phyloP scores from a whole-genome alignment of 2,797 vertebrate genomes.

The Xenops minutus region DNA sequence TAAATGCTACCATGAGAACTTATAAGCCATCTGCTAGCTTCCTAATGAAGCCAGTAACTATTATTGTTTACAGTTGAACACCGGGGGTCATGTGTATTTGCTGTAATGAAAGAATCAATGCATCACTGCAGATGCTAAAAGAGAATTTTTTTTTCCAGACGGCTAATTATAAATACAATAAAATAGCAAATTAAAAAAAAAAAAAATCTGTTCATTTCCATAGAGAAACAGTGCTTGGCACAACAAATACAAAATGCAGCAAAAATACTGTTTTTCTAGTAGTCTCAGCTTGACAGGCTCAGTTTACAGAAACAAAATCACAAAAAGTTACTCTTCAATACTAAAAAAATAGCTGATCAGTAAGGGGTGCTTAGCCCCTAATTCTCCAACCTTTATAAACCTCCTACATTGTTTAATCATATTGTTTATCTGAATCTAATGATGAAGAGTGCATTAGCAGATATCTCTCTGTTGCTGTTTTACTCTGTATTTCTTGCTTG shows the following conservation, averaged over 20 bases:
- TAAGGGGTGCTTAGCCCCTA: background rate
- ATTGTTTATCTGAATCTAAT: background rate
- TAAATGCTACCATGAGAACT: slow-evolving; percentile 78
- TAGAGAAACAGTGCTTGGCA: slow-evolving; percentile 65
- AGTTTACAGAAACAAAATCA: slow-evolving; percentile 32
- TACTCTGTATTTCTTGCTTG: background rate
- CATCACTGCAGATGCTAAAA: slow-evolving; percentile 69
- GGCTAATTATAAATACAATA: slow-evolving; percentile 76
- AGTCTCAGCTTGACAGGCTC: slow-evolving; percentile 5
- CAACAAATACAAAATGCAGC: slow-evolving; percentile 28
- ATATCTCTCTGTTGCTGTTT: background rate
- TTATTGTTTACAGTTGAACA: slow-evolving; percentile 79
- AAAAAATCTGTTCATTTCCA: slow-evolving; percentile 61
- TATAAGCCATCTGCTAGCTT: slow-evolving; percentile 79
- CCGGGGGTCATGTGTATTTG: slow-evolving; percentile 75
- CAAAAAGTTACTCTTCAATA: slow-evolving; percentile 3
- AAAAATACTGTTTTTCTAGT: background rate
- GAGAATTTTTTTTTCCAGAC: slow-evolving; percentile 64
- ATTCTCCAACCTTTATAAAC: slow-evolving; percentile 34
- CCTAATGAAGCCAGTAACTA: slow-evolving; percentile 80
- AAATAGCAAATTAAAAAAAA: slow-evolving; percentile 60
- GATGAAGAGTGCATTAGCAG: background rate
- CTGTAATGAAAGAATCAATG: slow-evolving; percentile 74
- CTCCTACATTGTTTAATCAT: slow-evolving; percentile 34
- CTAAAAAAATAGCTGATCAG: slow-evolving; percentile 15